A percentile compares a stretch with the other conserved stretches of the same genome.
These are phyloP conservation scores for Cryptomyrus ogoouensis DNA, from an alignment of 2,113 vertebrate species.

Conservation along the genomic window DNA sequence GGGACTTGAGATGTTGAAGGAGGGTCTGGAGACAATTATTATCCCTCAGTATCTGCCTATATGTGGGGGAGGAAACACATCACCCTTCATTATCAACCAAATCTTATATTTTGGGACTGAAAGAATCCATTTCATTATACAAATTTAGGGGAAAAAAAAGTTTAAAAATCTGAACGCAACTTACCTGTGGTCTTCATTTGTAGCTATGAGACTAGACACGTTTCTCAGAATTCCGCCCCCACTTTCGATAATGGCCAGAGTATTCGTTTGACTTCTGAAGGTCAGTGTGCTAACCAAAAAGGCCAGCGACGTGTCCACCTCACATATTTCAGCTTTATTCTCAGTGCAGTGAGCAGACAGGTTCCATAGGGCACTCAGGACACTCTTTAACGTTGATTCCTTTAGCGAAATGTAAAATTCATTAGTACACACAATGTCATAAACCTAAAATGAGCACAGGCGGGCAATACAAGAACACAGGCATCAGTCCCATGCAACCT, in stretches of 20 bases:
- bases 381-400: constrained; percentile 97
- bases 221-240: constrained; percentile 94
- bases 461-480: not conserved
- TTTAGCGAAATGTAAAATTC: constrained; percentile 41
- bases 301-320: constrained; percentile 84
- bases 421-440: not conserved
- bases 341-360: constrained; percentile 96
- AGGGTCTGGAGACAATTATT: constrained; percentile 91
- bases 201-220: constrained; percentile 95
- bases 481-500: not conserved
- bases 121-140: not conserved
- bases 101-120: not conserved
- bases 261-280: constrained; percentile 93
- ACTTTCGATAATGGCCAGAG: constrained; percentile 95
- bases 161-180: not conserved
- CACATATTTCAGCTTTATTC: constrained; percentile 95
- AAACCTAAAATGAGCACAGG: not conserved
- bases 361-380: constrained; percentile 96
- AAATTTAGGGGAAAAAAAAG: not conserved
- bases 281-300: constrained; percentile 90
- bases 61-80: constrained; percentile 43
- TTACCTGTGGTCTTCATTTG: constrained; percentile 93
- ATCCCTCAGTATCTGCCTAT: constrained; percentile 87
- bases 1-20: constrained; percentile 94
- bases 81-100: not conserved